Percentiles rank a stretch among this genome's conserved stretches.
These are phyloP conservation scores for Musca vetustissima DNA, from an alignment of 1,140 invertebrate species.

Conservation along the genomic window DNA sequence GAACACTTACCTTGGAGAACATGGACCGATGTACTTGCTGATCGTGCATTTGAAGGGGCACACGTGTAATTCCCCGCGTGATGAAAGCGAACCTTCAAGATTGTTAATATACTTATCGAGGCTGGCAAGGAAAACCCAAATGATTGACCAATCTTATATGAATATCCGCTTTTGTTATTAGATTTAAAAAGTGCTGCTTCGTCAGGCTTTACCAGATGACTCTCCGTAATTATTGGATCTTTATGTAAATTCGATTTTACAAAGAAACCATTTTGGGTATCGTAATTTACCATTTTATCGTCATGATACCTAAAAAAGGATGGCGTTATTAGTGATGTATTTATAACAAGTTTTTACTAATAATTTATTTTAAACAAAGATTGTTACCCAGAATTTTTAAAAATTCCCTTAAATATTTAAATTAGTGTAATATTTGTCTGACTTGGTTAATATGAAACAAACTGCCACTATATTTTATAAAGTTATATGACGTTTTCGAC, in stretches of 20 bases:
- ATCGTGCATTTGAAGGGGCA: constrained; percentile 68
- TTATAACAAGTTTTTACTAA: too few relatives aligned
- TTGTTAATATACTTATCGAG: constrained; percentile 49
- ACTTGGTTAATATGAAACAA: too few relatives aligned
- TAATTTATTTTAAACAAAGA: too few relatives aligned
- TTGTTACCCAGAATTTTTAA: too few relatives aligned
- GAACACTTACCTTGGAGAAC: constrained; percentile 58
- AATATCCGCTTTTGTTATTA: constrained; percentile 18
- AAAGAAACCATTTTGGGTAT: constrained; percentile 57
- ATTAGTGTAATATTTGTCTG: too few relatives aligned
- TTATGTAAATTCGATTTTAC: constrained; percentile 48
- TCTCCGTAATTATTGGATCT: constrained; percentile 27
- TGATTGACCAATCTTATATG: constrained; percentile 8
- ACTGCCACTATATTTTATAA: too few relatives aligned
- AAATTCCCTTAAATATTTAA: too few relatives aligned
- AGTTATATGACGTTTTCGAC: too few relatives aligned
- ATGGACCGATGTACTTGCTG: constrained; percentile 70
- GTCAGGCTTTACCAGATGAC: not conserved
- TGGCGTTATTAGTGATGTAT: not conserved
- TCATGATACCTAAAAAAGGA: constrained; percentile 62
- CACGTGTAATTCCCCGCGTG: constrained; percentile 70
- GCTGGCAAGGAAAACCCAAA: constrained; percentile 38
- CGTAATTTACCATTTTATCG: constrained; percentile 73
- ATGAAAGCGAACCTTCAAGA: constrained; percentile 50
- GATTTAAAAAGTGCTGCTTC: not conserved